Base-by-base conservation (phyloP, 2,888 invertebrate species). In the Clostera curtula region DNA sequence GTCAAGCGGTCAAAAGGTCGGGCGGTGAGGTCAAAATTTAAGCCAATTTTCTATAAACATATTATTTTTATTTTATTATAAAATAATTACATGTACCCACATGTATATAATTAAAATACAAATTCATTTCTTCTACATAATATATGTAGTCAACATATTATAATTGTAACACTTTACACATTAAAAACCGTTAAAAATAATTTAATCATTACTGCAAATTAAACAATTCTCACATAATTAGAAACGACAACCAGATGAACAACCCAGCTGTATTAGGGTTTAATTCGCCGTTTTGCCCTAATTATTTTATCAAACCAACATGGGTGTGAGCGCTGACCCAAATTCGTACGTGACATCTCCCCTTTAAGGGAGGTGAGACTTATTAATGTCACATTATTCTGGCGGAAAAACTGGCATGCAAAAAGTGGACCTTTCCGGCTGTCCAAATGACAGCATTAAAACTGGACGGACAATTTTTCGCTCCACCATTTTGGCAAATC, bases 371-470 rank as follows among this genome's bases (percentile, higher is more conserved):
- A 57, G 60, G 56, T 55, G 60, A 56, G 65, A 65, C 70, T 73
- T 65, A 70, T 72, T 70, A 70, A 71, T 64, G 72, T 69, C 64
- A 63, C 62, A 70, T 72, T 71, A 69, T 66, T 64, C 63, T 58
- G 53, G 50, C 57, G 56, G 56, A 55, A 62, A 72, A 67, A 57
- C 49, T 50, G 53, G 35, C 39, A 49, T 43, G 53, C 56, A 68
- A 73, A 75, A 71, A 66, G 58, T 63, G 56, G 58, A 59, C 68
- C 65, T 61, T 62, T 61, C 60, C 57, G 49, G 49, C 59, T 60
- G 59, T 62, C 67, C 54, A 57, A 69, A 72, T 73, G 74, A 64
- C 63, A 62, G 61, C 66, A 67, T 70, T 71, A 65, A 71, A 67
- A 60, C 58, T 51, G 46, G 47, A 40, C 43, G 41, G 42, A 47